Evolutionary conservation across 2,888 invertebrate genomes (phyloP).

Genomic region (Papilio demoleus): DNA sequence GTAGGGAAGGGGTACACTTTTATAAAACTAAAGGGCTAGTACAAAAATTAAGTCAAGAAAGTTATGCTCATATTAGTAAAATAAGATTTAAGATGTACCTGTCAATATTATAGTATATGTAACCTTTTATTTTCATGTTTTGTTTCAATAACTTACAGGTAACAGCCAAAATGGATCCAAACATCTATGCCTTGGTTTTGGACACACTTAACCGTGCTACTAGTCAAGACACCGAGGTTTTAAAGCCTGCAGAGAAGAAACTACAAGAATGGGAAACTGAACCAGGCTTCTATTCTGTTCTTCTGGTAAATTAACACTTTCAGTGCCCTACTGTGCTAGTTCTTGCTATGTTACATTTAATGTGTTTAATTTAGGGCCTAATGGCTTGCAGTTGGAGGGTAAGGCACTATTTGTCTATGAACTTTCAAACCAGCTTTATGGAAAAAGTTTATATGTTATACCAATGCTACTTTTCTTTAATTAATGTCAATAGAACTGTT

Average conservation of each 20-base stretch:
- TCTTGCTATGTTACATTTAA: no score
- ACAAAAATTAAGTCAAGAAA: no score
- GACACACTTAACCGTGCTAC: constrained; percentile 92
- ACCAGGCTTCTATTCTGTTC: constrained; percentile 93
- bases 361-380: no score
- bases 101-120: no score
- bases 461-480: no score
- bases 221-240: constrained; percentile 91
- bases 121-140: background rate
- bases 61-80: no score
- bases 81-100: background rate
- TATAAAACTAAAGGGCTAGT: background rate
- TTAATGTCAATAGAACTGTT: no score
- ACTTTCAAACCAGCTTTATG: no score
- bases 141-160: constrained; percentile 29
- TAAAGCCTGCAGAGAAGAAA: constrained; percentile 95
- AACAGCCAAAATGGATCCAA: constrained; percentile 78
- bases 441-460: no score
- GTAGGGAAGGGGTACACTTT: background rate
- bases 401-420: no score
- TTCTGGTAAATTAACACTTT: constrained; percentile 85
- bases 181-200: constrained; percentile 85
- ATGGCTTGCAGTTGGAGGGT: no score
- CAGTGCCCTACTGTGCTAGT: background rate
- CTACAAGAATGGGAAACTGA: constrained; percentile 95